A percentile compares a stretch with the other conserved stretches of the same genome.
Evolutionary conservation across 1,140 invertebrate species (phyloP).

Genomic region (Panulirus ornatus): DNA sequence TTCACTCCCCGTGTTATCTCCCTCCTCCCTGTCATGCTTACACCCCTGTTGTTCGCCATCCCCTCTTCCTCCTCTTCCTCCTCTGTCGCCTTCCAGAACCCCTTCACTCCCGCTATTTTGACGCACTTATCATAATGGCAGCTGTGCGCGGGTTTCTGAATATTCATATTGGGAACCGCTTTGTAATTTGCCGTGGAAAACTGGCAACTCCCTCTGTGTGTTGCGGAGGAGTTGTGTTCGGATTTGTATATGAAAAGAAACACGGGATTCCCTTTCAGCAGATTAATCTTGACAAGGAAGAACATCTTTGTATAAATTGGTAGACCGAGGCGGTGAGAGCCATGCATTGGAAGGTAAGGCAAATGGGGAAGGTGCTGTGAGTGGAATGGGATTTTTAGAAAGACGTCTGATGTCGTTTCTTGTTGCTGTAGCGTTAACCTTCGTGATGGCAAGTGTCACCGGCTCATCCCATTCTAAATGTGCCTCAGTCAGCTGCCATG

Average conservation of each 20-base stretch:
- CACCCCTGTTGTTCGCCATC: no score
- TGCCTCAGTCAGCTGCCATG: no score
- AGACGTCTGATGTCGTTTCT: neutral
- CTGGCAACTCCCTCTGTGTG: constrained; percentile 16
- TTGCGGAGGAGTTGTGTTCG: neutral
- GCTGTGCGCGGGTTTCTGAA: constrained; percentile 8
- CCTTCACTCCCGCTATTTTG: neutral
- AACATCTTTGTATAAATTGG: neutral
- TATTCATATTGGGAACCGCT: constrained; percentile 31
- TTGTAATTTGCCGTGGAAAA: constrained; percentile 28
- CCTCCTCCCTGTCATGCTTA: neutral
- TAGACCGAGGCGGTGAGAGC: neutral
- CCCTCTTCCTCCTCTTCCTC: neutral
- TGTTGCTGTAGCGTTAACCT: no score
- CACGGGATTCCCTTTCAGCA: neutral
- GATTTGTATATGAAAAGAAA: neutral
- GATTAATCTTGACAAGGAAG: neutral
- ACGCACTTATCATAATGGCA: constrained; percentile 4
- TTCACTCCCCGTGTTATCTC: neutral
- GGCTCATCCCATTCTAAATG: no score
- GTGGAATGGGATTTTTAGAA: neutral
- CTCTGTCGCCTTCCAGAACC: neutral
- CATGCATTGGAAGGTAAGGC: neutral
- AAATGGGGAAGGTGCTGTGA: neutral
- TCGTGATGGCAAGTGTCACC: no score